phyloP scores from a whole-genome alignment of 2,888 invertebrate genomes.

The Auanema sp. region DNA sequence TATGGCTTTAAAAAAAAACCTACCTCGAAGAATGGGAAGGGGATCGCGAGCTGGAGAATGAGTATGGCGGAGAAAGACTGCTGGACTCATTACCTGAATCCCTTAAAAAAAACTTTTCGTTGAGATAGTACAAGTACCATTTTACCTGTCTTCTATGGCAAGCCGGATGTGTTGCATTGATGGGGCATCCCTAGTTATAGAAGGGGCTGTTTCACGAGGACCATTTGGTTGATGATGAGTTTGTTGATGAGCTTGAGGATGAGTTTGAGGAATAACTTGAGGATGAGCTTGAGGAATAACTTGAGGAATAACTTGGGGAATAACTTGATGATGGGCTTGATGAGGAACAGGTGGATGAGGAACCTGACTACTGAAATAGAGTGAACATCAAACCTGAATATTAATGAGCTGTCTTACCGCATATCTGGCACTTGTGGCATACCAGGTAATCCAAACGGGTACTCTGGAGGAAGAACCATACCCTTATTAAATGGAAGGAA shows the following conservation, averaged over 20 bases:
- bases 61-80: slow-evolving; percentile 15
- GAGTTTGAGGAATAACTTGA: no score
- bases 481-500: not conserved
- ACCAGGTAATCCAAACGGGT: not conserved
- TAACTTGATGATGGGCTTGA: no score
- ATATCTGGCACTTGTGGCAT: not conserved
- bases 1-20: not conserved
- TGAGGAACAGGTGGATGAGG: no score
- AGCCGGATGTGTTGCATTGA: slow-evolving; percentile 15
- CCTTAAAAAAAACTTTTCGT: slow-evolving; percentile 3
- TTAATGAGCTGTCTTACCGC: no score
- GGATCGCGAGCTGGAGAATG: slow-evolving; percentile 11
- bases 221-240: not conserved
- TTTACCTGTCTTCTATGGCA: slow-evolving; percentile 15
- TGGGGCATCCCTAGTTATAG: slow-evolving; percentile 8
- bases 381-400: no score
- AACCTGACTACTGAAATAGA: no score
- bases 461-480: slow-evolving; percentile 3
- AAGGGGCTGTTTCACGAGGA: not conserved
- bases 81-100: slow-evolving; percentile 23
- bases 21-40: slow-evolving; percentile 21
- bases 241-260: not conserved
- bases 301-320: no score
- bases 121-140: not conserved
- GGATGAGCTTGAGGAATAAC: no score